Evolutionary conservation across 2,888 invertebrate genomes (phyloP).

Genomic region (Pogonocherus hispidulus): DNA sequence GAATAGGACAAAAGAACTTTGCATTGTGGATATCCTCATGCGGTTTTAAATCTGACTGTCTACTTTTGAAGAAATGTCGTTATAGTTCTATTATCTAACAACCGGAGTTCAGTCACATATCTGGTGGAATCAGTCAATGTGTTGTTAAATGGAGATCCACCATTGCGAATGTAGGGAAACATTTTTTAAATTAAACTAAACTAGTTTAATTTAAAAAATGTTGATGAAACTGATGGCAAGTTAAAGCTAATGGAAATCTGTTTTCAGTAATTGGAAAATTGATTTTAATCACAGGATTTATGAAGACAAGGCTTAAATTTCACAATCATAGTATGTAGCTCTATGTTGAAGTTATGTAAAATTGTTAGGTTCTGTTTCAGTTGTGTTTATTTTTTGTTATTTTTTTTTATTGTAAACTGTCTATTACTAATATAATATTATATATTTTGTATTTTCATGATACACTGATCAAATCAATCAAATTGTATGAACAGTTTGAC

Average conservation of each 20-base stretch:
- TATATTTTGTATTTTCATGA: not conserved
- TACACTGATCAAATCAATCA: too few species aligned
- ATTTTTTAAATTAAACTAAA: too few species aligned
- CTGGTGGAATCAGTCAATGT: too few species aligned
- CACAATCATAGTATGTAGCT: constrained; percentile 43
- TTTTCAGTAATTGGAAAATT: constrained; percentile 41
- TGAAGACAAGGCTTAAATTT: constrained; percentile 37
- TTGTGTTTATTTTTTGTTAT: not conserved
- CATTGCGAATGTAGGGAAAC: too few species aligned
- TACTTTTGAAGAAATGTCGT: not conserved
- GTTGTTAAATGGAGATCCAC: too few species aligned
- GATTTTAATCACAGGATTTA: constrained; percentile 40
- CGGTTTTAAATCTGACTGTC: not conserved
- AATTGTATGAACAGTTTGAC: too few species aligned
- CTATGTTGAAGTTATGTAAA: not conserved
- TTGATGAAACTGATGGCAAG: too few species aligned
- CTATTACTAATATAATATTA: not conserved
- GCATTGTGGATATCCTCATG: too few species aligned
- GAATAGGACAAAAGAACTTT: too few species aligned
- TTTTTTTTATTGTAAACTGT: not conserved
- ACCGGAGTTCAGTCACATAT: too few species aligned
- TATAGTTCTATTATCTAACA: too few species aligned
- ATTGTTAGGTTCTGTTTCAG: not conserved
- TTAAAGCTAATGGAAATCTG: constrained; percentile 8
- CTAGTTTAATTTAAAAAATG: too few species aligned